Percentiles rank a stretch among this genome's conserved stretches.
Evolutionary conservation across 2,797 vertebrate species (phyloP).

Genomic region (Pelobates cultripes): DNA sequence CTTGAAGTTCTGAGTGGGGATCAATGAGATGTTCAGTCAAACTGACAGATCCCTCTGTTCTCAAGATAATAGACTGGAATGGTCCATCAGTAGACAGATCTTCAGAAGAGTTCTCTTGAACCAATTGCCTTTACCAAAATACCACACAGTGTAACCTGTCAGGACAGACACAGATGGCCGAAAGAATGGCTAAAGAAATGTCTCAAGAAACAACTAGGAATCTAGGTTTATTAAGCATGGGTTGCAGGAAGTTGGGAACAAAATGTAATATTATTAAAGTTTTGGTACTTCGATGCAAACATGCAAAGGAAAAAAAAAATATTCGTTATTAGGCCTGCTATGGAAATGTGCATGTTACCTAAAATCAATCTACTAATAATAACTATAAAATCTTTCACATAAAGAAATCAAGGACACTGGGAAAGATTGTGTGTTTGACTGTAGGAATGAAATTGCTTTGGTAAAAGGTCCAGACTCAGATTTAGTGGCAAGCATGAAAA

Average conservation of each 20-base stretch:
- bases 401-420: too few relatives aligned
- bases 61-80: not conserved
- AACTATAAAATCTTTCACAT: too few relatives aligned
- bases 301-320: not conserved
- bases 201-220: too few relatives aligned
- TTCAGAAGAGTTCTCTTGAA: not conserved
- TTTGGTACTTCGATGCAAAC: not conserved
- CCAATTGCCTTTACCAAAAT: not conserved
- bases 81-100: not conserved
- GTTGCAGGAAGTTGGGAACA: not conserved
- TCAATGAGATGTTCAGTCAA: not conserved
- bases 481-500: too few relatives aligned
- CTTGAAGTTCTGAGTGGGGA: not conserved
- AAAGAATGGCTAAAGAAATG: too few relatives aligned
- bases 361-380: not conserved
- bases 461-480: too few relatives aligned
- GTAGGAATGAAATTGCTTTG: too few relatives aligned
- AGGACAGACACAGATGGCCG: not conserved
- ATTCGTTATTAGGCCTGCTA: not conserved
- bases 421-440: too few relatives aligned
- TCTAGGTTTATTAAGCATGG: too few relatives aligned
- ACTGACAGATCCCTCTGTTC: not conserved
- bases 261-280: not conserved
- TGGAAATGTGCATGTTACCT: not conserved
- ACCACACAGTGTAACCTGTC: not conserved